Conservation (phyloP, 2,797 vertebrate species). For the Halcyon smyrnensis region DNA sequence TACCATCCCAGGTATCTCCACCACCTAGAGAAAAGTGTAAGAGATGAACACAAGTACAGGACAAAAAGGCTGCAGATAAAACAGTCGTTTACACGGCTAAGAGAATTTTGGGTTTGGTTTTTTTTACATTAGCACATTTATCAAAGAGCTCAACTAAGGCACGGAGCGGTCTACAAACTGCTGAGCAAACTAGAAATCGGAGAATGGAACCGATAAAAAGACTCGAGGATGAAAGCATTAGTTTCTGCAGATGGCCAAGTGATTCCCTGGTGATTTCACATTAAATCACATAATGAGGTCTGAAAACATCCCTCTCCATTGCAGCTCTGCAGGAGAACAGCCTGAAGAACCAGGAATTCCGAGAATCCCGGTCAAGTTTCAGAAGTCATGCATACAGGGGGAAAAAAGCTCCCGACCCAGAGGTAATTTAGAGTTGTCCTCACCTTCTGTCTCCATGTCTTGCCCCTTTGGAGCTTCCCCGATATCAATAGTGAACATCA, state of each 20-base stretch:
- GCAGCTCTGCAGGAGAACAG: neutral
- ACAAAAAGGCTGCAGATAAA: conserved; percentile 66
- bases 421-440: neutral
- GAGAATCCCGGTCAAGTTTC: neutral
- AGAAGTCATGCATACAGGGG: neutral
- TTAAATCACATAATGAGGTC: neutral
- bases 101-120: neutral
- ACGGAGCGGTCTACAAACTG: neutral
- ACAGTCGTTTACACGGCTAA: conserved; percentile 24
- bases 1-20: conserved; percentile 89
- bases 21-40: conserved; percentile 82
- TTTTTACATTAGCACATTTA: neutral
- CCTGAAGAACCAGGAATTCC: neutral
- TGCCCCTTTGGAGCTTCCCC: conserved; percentile 97
- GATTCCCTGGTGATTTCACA: neutral
- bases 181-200: neutral
- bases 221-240: conserved; percentile 11
- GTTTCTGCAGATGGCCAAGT: neutral
- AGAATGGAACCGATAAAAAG: neutral
- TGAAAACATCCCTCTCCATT: neutral
- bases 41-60: conserved; percentile 71
- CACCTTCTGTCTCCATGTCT: conserved; percentile 99
- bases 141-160: neutral
- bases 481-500: conserved; percentile 99
- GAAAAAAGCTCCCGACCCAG: neutral